Percentiles rank a stretch among this genome's conserved stretches.
These are phyloP conservation scores for Epinotia demarniana DNA, from an alignment of 2,888 invertebrate genomes.

Conservation along the genomic window DNA sequence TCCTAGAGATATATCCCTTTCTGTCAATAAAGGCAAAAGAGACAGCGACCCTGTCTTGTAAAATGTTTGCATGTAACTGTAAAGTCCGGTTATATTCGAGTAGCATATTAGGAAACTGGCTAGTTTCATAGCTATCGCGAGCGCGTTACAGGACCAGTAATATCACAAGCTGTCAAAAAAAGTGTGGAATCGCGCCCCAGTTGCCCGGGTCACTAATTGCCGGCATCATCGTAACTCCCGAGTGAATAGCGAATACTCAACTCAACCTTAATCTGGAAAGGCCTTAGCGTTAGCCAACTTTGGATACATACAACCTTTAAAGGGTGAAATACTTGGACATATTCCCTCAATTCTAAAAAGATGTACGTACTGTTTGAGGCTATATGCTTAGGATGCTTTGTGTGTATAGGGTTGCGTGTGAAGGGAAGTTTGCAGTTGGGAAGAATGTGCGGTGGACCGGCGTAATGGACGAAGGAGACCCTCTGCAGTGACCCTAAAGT, in stretches of 20 bases:
- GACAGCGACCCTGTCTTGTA: not conserved
- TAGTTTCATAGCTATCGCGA: not conserved
- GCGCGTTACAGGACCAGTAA: not conserved
- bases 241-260: not conserved
- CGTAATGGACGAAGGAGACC: slow-evolving; percentile 16
- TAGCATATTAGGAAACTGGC: too few species aligned
- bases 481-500: slow-evolving; percentile 12
- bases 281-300: not conserved
- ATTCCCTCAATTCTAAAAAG: not conserved
- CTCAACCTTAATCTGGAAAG: not conserved
- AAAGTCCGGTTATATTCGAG: not conserved
- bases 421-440: slow-evolving; percentile 21
- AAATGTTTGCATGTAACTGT: not conserved
- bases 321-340: slow-evolving; percentile 46
- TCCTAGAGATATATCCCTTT: not conserved
- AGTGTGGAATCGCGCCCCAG: not conserved
- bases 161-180: not conserved
- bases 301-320: slow-evolving; percentile 46
- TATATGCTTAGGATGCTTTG: not conserved
- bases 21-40: not conserved
- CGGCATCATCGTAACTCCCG: slow-evolving; percentile 18
- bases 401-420: not conserved
- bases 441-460: slow-evolving; percentile 18
- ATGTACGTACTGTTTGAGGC: not conserved
- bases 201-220: slow-evolving; percentile 13